Conservation (phyloP, 2,888 invertebrate species). For the Xylota segnis region DNA sequence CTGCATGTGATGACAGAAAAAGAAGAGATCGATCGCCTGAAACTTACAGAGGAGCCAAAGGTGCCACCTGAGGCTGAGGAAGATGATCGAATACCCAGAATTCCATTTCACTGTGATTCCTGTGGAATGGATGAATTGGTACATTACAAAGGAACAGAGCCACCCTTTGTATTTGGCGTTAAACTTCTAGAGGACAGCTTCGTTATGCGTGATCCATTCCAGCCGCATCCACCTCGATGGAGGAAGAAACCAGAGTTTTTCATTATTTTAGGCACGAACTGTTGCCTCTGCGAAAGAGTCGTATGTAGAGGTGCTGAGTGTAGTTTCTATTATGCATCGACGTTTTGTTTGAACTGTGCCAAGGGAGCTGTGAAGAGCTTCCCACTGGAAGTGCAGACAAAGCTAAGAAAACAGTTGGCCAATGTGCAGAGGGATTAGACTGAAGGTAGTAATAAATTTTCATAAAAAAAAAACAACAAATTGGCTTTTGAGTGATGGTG, state of each 20-base stretch:
- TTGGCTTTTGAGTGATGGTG: constrained; percentile 9
- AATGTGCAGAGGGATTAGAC: constrained; percentile 29
- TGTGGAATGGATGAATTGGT: constrained; percentile 90
- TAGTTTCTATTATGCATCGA: constrained; percentile 91
- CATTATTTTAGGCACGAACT: constrained; percentile 90
- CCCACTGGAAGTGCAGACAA: constrained; percentile 89
- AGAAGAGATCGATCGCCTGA: constrained; percentile 80
- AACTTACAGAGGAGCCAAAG: constrained; percentile 64
- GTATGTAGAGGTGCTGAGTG: constrained; percentile 91
- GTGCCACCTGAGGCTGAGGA: constrained; percentile 73
- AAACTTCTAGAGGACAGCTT: constrained; percentile 90
- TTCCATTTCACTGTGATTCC: constrained; percentile 86
- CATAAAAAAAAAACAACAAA: neutral
- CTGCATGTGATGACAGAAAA: constrained; percentile 78
- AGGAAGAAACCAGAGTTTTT: constrained; percentile 90
- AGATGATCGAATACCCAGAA: constrained; percentile 81
- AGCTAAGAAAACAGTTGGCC: constrained; percentile 85
- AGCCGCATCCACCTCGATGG: constrained; percentile 85
- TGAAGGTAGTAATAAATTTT: constrained; percentile 40
- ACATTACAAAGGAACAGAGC: constrained; percentile 90
- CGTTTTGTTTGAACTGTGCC: constrained; percentile 91
- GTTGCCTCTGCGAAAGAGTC: constrained; percentile 88
- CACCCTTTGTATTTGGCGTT: constrained; percentile 89
- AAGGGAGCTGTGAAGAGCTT: constrained; percentile 86
- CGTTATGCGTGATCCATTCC: constrained; percentile 94